Conservation (phyloP, 2,797 vertebrate genomes). For the Champsocephalus gunnari region DNA sequence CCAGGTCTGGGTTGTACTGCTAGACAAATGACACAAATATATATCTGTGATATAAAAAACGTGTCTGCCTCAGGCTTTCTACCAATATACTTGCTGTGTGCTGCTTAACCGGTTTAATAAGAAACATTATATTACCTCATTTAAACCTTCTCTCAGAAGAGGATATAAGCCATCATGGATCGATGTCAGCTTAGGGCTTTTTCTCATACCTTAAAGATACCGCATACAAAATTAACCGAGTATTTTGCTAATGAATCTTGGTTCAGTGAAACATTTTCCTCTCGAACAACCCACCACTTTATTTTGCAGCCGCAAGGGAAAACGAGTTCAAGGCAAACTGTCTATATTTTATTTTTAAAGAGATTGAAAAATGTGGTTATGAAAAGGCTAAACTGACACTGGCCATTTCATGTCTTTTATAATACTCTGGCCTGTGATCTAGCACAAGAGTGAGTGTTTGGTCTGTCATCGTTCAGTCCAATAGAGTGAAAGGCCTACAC, state of each 20-base stretch:
- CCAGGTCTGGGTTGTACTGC: not conserved
- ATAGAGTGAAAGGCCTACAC: conserved; percentile 68
- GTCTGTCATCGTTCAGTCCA: conserved; percentile 50
- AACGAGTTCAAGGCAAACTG: conserved; percentile 44
- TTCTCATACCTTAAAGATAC: conserved; percentile 64
- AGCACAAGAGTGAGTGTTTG: conserved; percentile 43
- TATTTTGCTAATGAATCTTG: conserved; percentile 57
- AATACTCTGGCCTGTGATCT: conserved; percentile 42
- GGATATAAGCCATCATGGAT: conserved; percentile 58
- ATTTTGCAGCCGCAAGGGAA: conserved; percentile 2
- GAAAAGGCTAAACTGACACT: conserved; percentile 41
- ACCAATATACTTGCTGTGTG: conserved; percentile 21
- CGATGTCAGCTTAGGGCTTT: conserved; percentile 43
- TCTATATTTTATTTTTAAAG: conserved; percentile 34
- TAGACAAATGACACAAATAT: not conserved
- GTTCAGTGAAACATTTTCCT: conserved; percentile 54
- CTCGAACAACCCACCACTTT: conserved; percentile 39
- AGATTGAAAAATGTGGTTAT: conserved; percentile 24
- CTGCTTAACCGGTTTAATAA: conserved; percentile 46
- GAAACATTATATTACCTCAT: conserved; percentile 32
- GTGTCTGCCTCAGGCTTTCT: conserved; percentile 10
- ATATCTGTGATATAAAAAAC: conserved; percentile 26
- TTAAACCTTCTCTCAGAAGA: conserved; percentile 41
- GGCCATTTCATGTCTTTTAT: conserved; percentile 39
- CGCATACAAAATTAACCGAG: conserved; percentile 62